Percentiles rank a stretch among this genome's conserved stretches.
Conservation (phyloP, 2,888 invertebrate species). For the Diarsia mendica region DNA sequence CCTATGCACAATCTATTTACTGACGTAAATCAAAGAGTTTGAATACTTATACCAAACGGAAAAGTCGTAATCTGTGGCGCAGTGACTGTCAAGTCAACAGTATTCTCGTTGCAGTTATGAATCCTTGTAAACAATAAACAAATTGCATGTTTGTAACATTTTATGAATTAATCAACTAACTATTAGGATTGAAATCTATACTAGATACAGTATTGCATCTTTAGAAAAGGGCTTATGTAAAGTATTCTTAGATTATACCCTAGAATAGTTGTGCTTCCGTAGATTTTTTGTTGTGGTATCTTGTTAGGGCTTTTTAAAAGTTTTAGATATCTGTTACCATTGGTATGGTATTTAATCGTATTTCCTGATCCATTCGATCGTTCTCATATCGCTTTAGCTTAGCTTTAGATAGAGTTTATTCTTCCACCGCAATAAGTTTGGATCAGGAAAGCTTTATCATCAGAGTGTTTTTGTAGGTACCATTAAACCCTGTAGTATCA, state of each 20-base stretch:
- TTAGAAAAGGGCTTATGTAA: neutral
- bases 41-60: no score
- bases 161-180: slow-evolving; percentile 35
- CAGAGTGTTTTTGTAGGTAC: neutral
- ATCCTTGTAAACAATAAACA: slow-evolving; percentile 44
- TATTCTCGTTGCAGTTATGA: slow-evolving; percentile 8
- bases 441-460: neutral
- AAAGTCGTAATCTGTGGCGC: slow-evolving; percentile 9
- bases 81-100: slow-evolving; percentile 29
- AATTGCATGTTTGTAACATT: slow-evolving; percentile 42
- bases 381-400: no score
- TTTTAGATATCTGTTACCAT: neutral
- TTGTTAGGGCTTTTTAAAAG: neutral
- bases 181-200: neutral
- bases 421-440: neutral
- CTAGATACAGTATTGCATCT: neutral
- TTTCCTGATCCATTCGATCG: neutral
- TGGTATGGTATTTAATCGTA: slow-evolving; percentile 16
- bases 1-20: no score
- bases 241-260: neutral
- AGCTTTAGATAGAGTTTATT: neutral
- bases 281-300: neutral
- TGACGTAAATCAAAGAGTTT: no score
- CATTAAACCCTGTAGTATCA: neutral
- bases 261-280: neutral